phyloP scores from a whole-genome alignment of 2,797 vertebrate species.

The Eulemur rubriventer region DNA sequence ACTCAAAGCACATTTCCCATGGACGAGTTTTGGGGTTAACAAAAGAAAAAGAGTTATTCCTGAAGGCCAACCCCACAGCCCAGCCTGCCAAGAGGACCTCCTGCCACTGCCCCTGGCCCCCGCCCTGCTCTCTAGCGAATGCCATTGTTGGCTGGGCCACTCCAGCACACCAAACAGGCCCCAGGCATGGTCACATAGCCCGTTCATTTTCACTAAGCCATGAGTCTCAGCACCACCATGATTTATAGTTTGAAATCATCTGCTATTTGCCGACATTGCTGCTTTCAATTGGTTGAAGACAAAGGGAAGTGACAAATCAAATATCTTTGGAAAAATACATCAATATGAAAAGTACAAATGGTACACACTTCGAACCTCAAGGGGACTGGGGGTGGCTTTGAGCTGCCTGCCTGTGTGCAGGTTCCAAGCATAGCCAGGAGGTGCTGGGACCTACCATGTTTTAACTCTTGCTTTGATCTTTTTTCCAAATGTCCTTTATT shows the following conservation, averaged over 20 bases:
- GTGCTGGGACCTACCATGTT: neutral
- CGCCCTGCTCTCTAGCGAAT: neutral
- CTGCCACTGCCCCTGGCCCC: neutral
- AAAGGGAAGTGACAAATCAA: slow-evolving; percentile 73
- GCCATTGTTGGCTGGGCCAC: neutral
- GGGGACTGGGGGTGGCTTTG: slow-evolving; percentile 43
- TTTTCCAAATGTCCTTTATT: neutral
- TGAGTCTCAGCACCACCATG: slow-evolving; percentile 65
- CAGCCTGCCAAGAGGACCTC: neutral
- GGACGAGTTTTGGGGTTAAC: neutral
- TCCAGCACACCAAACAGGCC: slow-evolving; percentile 46
- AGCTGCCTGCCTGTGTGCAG: neutral
- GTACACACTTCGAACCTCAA: neutral
- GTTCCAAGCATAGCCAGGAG: neutral
- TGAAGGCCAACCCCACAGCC: neutral
- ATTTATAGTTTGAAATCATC: slow-evolving; percentile 71
- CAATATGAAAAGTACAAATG: slow-evolving; percentile 60
- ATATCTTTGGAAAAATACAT: slow-evolving; percentile 72
- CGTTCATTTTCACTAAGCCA: slow-evolving; percentile 53
- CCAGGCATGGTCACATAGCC: slow-evolving; percentile 63
- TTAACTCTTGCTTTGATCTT: neutral
- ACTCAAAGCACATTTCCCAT: neutral
- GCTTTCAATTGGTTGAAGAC: slow-evolving; percentile 65
- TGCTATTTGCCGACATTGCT: slow-evolving; percentile 17
- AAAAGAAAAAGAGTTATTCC: neutral